Conservation (phyloP, 2,888 invertebrate genomes). For the Mythimna ferrago region DNA sequence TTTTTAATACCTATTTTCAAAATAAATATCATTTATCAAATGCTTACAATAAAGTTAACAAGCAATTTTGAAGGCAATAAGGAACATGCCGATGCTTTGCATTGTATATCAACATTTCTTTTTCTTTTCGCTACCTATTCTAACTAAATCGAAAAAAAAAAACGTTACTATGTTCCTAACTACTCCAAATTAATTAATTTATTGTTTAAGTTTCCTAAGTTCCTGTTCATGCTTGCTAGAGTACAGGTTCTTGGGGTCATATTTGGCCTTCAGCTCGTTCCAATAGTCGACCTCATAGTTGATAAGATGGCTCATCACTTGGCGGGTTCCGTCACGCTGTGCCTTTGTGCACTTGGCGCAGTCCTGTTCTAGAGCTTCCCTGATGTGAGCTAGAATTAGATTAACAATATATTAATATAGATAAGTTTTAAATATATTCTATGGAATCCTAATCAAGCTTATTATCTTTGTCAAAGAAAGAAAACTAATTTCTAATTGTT, state of each 20-base stretch:
- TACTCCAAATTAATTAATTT: background rate
- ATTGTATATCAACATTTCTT: background rate
- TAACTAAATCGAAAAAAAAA: slow-evolving; percentile 22
- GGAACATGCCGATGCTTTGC: background rate
- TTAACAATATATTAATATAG: slow-evolving; percentile 1
- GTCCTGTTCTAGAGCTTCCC: slow-evolving; percentile 74
- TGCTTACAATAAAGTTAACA: background rate
- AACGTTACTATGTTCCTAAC: no score
- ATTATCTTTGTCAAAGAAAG: no score
- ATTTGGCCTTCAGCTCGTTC: slow-evolving; percentile 75
- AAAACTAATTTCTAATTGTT: background rate
- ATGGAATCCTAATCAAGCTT: background rate
- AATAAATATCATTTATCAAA: no score
- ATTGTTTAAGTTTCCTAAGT: slow-evolving; percentile 41
- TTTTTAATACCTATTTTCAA: no score
- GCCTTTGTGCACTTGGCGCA: slow-evolving; percentile 75
- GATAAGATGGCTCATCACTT: slow-evolving; percentile 76
- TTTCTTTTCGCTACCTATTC: background rate
- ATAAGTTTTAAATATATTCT: background rate
- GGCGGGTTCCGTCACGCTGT: slow-evolving; percentile 72
- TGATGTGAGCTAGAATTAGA: slow-evolving; percentile 57
- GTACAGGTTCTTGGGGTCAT: slow-evolving; percentile 76
- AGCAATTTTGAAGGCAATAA: background rate
- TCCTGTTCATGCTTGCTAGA: slow-evolving; percentile 50
- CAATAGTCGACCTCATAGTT: slow-evolving; percentile 75